Base-by-base conservation (phyloP, 2,797 vertebrate species). In the Brotula barbata region DNA sequence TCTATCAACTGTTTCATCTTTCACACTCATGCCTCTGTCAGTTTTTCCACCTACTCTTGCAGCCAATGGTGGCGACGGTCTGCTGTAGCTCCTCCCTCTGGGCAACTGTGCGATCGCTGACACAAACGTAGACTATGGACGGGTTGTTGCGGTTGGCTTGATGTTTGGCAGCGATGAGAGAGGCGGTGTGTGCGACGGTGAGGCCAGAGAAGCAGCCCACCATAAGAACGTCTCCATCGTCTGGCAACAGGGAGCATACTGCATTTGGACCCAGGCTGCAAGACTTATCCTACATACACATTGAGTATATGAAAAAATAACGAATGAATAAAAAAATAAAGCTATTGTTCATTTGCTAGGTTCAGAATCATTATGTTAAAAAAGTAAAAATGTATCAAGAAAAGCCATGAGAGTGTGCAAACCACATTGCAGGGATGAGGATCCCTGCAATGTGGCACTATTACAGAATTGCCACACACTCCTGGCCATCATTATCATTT, bases 241-340 rank as follows among this genome's bases (percentile, higher is more conserved):
- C 74, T 33, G 78, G 85, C 84, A 95, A 17, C 76, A 94, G 83
- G 0, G 85, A 80, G 61, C 71, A 89, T 5, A 89, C 91, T 8
- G 92, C 87, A 41, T 92, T 92, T 0, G 94, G 93, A 41, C 93
- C 93, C 10, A 98, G 75, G 69, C 92, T 92, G 81, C 94, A 93
- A 40, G 90, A 92, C 80, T 94, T 97, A 73, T 98, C 96, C 96
- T 97, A 22, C 19, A 76, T 19, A 74, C 34, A 76, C 44, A 73
- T n/a, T 6, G 3, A 50, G 28, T 17, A 31, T 57, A 61, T 4
- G 25, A 28, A 28, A 8, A 28, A 28, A 8, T 28, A 28, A 28
- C 4, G 25, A 4, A 28, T 4, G 25, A 4, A 8, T 28, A 8
- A 28, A 8, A 28, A 28, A 28, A 28, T n/a, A n/a, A n/a, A n/a